Percentiles rank a stretch among this genome's conserved stretches.
phyloP scores from a whole-genome alignment of 2,888 invertebrate species.

The Nezara viridula region DNA sequence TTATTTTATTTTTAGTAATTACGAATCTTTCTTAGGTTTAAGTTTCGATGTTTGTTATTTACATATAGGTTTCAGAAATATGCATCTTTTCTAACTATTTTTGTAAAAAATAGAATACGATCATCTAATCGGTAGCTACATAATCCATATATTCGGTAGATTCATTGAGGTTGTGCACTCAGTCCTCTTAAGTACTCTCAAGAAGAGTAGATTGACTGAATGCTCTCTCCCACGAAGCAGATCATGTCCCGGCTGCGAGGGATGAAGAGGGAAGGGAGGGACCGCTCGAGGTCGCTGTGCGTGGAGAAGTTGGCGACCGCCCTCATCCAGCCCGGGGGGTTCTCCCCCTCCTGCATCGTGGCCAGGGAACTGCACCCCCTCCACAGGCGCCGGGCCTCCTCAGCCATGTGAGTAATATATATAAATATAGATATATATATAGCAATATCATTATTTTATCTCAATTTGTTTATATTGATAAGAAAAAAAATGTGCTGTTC shows the following conservation, averaged over 20 bases:
- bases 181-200: neutral
- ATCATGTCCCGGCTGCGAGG: constrained; percentile 54
- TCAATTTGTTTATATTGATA: too few species aligned
- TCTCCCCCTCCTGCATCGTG: constrained; percentile 66
- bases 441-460: neutral
- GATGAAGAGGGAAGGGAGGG: constrained; percentile 64
- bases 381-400: constrained; percentile 67
- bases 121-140: too few species aligned
- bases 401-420: constrained; percentile 67
- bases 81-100: too few species aligned
- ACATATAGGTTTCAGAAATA: too few species aligned
- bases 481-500: too few species aligned
- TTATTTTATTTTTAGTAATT: too few species aligned
- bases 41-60: too few species aligned
- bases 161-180: constrained; percentile 8
- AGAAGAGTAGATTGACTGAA: neutral
- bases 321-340: constrained; percentile 67
- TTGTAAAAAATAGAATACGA: too few species aligned
- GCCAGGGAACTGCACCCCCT: constrained; percentile 67
- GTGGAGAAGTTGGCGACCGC: constrained; percentile 67
- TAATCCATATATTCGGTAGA: too few species aligned
- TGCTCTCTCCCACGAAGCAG: neutral
- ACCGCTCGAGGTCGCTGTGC: constrained; percentile 69
- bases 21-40: too few species aligned
- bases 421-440: neutral